Percentiles rank a stretch among this genome's conserved stretches.
Conservation (phyloP, 2,888 invertebrate genomes). For the Nephrocerus scutellatus region DNA sequence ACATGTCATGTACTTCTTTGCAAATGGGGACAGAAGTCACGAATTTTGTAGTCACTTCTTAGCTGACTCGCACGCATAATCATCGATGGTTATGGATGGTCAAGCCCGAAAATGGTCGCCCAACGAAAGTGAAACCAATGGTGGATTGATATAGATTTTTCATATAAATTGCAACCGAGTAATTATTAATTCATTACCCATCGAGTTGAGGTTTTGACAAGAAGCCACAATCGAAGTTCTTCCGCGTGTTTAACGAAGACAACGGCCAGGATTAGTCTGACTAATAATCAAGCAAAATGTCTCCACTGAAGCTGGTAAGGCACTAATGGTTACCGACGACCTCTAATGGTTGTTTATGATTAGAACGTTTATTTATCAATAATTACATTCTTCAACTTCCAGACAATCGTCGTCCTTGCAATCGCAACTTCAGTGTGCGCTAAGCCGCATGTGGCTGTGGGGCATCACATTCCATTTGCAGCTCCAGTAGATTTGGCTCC, state of each 20-base stretch:
- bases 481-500: constrained; percentile 25
- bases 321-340: too few relatives aligned
- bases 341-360: too few relatives aligned
- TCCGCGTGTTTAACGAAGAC: neutral
- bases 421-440: constrained; percentile 18
- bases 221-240: constrained; percentile 1
- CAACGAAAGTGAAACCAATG: constrained; percentile 3
- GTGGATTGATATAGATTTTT: constrained; percentile 14
- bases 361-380: too few relatives aligned
- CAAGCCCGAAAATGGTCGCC: too few relatives aligned
- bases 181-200: constrained; percentile 33
- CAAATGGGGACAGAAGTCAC: too few relatives aligned
- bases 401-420: constrained; percentile 25
- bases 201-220: neutral
- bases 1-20: too few relatives aligned
- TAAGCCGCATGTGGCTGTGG: constrained; percentile 28
- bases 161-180: constrained; percentile 35
- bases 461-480: constrained; percentile 30
- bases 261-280: too few relatives aligned
- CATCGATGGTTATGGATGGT: too few relatives aligned
- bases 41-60: too few relatives aligned
- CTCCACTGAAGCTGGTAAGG: constrained; percentile 33
- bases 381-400: too few relatives aligned
- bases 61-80: too few relatives aligned
- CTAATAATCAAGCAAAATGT: constrained; percentile 32